A percentile compares a stretch with the other conserved stretches of the same genome.
phyloP scores from a whole-genome alignment of 2,113 vertebrate genomes.

The Bubalus kerabau region DNA sequence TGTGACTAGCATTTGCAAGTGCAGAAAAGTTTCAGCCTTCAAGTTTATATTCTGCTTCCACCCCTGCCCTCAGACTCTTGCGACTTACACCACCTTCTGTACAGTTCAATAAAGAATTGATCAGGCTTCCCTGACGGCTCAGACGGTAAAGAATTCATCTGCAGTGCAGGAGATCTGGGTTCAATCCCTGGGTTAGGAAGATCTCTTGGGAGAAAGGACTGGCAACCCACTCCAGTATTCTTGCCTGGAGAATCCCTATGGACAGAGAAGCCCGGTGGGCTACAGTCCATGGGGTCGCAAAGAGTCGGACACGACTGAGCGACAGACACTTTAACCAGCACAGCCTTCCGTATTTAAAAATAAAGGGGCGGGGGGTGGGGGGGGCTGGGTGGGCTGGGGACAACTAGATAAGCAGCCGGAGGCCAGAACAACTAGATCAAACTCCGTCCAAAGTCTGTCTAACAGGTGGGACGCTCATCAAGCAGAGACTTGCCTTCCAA shows the following conservation, averaged over 20 bases:
- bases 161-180: background rate
- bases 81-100: background rate
- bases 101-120: background rate
- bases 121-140: background rate
- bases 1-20: background rate
- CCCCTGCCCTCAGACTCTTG: background rate
- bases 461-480: background rate
- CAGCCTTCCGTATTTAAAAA: background rate
- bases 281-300: background rate
- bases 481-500: background rate
- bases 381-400: too few relatives aligned
- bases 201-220: background rate
- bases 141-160: background rate
- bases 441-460: background rate
- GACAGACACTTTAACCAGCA: background rate
- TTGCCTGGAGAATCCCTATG: background rate
- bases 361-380: background rate
- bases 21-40: background rate
- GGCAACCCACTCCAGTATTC: background rate
- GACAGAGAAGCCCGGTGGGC: background rate
- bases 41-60: background rate
- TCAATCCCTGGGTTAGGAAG: background rate
- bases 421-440: background rate
- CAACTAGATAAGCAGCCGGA: background rate
- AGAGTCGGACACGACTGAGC: background rate